Conservation (phyloP, 1,140 invertebrate genomes). For the Lineus longissimus region DNA sequence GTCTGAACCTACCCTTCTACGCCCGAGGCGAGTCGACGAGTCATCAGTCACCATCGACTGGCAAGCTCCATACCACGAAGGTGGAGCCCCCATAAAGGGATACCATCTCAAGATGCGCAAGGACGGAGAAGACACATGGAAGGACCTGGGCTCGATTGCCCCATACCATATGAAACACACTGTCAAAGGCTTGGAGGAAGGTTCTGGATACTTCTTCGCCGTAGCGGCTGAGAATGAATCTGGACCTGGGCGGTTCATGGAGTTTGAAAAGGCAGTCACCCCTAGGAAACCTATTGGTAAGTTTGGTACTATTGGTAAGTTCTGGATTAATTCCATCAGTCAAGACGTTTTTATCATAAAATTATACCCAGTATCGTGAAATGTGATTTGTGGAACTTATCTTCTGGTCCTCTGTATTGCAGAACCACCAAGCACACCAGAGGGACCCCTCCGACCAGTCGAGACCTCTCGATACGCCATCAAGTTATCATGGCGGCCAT, state of each 20-base stretch:
- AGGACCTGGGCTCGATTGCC: constrained; percentile 74
- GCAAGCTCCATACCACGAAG: constrained; percentile 86
- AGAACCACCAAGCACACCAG: constrained; percentile 80
- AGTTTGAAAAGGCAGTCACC: constrained; percentile 83
- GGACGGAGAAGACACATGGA: constrained; percentile 63
- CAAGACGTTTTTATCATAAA: too few species aligned
- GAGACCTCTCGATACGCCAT: constrained; percentile 92
- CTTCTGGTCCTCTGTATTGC: too few species aligned
- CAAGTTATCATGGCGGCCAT: constrained; percentile 92
- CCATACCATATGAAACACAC: constrained; percentile 56
- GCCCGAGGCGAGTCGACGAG: constrained; percentile 84
- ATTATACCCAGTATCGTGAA: too few species aligned
- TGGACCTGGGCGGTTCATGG: constrained; percentile 85
- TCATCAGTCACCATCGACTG: constrained; percentile 82
- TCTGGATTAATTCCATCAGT: too few species aligned
- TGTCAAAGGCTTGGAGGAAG: constrained; percentile 86
- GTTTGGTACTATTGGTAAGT: too few species aligned
- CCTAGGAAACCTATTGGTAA: constrained; percentile 87
- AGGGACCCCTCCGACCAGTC: constrained; percentile 73
- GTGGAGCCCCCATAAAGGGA: constrained; percentile 78
- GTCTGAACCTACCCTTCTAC: constrained; percentile 54
- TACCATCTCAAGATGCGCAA: constrained; percentile 68
- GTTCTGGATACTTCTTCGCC: constrained; percentile 93
- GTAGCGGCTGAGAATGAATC: constrained; percentile 96
- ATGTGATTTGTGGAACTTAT: background rate